A percentile compares a stretch with the other conserved stretches of the same genome.
These are phyloP conservation scores for Girardinichthys multiradiatus DNA, from an alignment of 2,113 vertebrate genomes.

Conservation along the genomic window DNA sequence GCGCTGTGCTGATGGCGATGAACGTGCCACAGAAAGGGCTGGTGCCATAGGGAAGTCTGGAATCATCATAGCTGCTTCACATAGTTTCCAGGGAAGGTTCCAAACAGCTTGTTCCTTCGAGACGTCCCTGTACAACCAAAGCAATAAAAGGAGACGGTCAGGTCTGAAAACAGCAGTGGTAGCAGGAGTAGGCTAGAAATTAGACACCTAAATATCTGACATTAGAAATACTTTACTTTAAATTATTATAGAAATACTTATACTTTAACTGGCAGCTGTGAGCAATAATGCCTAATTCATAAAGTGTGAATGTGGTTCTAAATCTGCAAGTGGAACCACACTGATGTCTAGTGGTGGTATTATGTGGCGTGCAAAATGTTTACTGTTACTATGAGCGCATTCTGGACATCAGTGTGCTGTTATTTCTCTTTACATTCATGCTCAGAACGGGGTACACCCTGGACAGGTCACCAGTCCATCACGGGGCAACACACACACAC, in stretches of 20 bases:
- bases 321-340: background rate
- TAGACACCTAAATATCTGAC: background rate
- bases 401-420: too few species aligned
- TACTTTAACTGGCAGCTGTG: too few species aligned
- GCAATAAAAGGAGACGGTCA: constrained; percentile 10
- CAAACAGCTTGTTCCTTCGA: constrained; percentile 95
- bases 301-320: background rate
- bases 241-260: too few species aligned
- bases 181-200: background rate
- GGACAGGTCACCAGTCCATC: too few species aligned
- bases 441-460: too few species aligned
- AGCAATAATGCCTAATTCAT: too few species aligned
- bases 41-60: constrained; percentile 53
- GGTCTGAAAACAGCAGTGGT: background rate
- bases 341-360: constrained; percentile 41
- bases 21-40: constrained; percentile 46
- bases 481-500: too few species aligned
- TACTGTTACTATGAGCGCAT: too few species aligned
- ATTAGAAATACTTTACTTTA: background rate
- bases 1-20: constrained; percentile 80
- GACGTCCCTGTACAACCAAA: constrained; percentile 89
- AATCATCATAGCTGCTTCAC: constrained; percentile 91
- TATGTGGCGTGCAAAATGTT: too few species aligned
- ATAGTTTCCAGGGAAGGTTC: constrained; percentile 99
- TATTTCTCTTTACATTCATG: too few species aligned